These are phyloP conservation scores for Elachura formosa DNA, from an alignment of 2,113 vertebrate genomes.

Conservation along the genomic window DNA sequence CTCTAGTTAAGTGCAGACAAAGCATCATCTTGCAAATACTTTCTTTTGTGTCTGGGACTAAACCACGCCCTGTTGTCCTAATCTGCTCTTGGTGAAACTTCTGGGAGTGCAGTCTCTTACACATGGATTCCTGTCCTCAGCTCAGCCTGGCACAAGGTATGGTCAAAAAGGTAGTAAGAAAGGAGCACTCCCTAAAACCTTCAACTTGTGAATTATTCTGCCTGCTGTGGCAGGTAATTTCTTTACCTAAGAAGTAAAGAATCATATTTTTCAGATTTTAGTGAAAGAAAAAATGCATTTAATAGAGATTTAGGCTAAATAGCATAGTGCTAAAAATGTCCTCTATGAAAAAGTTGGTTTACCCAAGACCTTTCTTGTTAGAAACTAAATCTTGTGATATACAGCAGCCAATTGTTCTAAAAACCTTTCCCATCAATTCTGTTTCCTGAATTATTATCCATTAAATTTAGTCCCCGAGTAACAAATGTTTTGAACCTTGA, in stretches of 20 bases:
- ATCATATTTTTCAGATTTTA: not conserved
- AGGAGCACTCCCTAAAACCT: not conserved
- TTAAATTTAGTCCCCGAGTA: not conserved
- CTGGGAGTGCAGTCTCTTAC: not conserved
- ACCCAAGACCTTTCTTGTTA: not conserved
- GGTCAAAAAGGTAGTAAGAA: not conserved
- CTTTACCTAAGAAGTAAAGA: not conserved
- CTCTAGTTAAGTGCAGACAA: not conserved
- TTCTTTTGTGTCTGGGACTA: not conserved
- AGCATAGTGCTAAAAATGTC: not conserved
- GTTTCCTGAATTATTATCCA: not conserved
- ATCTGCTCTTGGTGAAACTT: not conserved
- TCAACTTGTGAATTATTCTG: not conserved
- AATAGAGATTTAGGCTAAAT: not conserved
- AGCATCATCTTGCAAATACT: not conserved
- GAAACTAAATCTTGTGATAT: not conserved
- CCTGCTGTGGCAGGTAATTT: not conserved
- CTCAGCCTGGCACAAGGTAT: not conserved
- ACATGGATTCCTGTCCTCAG: not conserved
- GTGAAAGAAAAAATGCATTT: not conserved
- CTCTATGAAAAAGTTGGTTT: not conserved
- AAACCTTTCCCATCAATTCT: not conserved
- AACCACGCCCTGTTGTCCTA: not conserved
- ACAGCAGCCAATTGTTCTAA: not conserved
- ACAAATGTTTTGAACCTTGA: not conserved